Base-by-base conservation (phyloP, 2,113 vertebrate genomes). In the Uropsilus gracilis region DNA sequence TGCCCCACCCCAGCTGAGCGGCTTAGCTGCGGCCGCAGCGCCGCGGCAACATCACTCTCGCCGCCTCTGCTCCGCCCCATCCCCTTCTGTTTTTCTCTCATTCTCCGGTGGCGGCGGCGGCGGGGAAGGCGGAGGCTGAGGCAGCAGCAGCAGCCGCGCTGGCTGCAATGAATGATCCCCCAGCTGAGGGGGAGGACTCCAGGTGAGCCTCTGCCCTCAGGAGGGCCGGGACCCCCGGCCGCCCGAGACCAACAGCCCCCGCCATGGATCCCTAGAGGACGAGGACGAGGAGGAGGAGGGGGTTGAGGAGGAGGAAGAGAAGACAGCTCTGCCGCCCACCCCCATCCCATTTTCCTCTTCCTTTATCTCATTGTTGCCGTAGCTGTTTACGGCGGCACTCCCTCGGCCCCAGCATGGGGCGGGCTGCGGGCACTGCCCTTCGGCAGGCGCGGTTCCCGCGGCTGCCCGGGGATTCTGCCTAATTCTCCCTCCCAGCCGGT, bases 101-200 rank as follows among this genome's bases (percentile, higher is more conserved):
- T 96, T 93, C 97, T 97, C 97, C 48, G 76, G 90, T 89, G 90
- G 95, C 82, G 92, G 95, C 82, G 92, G 95, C 96, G 84, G 96
- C 84, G 63, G 72, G 82, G 73, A 94, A 90, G 95, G 92, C 82
- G 66, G 68, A 53, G 73, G 92, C 94, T 57, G 95, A 89, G 76
- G 87, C 94, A 12, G 96, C 95, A 13, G 95, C 94, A 12, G 96
- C 95, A 48, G 96, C 94, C 34, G 94, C 86, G 88, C 90, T 28
- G 96, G 88, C 97, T 94, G 97, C 97, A 82, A 97, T 98, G 97
- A 97, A 95, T 97, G 97, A 97, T 81, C 96, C 95, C 85, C 96
- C 95, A 59, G 95, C 94, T 17, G 26, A 63, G 85, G 95, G 75
- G 63, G 92, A 94, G 95, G 92, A 96, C 96, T 71, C 91, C 85